These are phyloP conservation scores for Eubucco bourcierii DNA, from an alignment of 2,113 vertebrate species.

Conservation along the genomic window DNA sequence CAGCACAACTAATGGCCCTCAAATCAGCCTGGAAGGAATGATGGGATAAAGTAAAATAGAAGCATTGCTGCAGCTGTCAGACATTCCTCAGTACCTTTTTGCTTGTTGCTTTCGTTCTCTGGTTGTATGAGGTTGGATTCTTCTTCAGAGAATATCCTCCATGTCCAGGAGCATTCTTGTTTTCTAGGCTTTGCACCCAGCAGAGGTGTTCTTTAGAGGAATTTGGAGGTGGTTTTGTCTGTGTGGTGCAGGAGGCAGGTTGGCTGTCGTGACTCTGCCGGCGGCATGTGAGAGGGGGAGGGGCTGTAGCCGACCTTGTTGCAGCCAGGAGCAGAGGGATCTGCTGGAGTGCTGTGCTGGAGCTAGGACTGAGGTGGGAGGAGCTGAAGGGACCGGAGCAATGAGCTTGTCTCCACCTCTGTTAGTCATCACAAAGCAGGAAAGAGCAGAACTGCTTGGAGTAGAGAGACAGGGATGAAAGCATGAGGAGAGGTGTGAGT, in stretches of 20 bases:
- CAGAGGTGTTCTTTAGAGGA: neutral
- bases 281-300: neutral
- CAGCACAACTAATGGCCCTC: neutral
- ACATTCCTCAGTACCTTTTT: neutral
- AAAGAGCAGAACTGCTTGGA: neutral
- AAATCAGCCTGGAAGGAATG: neutral
- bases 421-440: neutral
- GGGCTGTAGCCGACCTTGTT: neutral
- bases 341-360: neutral
- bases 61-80: neutral
- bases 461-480: neutral
- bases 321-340: neutral
- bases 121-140: neutral
- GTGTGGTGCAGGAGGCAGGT: neutral
- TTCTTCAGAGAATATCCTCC: neutral
- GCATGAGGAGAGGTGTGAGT: neutral
- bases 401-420: neutral
- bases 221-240: neutral
- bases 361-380: neutral
- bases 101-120: neutral
- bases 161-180: neutral
- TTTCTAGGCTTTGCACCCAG: neutral
- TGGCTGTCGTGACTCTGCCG: neutral
- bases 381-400: neutral
- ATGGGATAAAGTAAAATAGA: neutral